Conservation (phyloP, 1,140 invertebrate species). For the Asobara japonica region DNA sequence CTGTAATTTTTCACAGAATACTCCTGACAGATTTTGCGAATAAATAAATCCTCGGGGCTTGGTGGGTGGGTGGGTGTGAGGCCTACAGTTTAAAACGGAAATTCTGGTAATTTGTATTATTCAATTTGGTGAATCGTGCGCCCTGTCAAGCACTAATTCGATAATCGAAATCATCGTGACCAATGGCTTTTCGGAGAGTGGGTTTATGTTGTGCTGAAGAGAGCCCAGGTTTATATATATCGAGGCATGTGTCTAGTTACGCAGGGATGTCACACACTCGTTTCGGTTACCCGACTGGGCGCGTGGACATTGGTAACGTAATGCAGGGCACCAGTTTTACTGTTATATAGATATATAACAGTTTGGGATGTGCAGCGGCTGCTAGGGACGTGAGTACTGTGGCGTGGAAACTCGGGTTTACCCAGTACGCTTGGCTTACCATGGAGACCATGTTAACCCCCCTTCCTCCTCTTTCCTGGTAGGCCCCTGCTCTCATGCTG, state of each 20-base stretch:
- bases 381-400: conserved; percentile 9
- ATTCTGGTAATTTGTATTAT: conserved; percentile 23
- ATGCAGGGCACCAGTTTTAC: conserved; percentile 9
- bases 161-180: conserved; percentile 25
- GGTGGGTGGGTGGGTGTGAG: background rate
- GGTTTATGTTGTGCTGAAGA: background rate
- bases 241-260: conserved; percentile 13
- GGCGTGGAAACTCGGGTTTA: conserved; percentile 12
- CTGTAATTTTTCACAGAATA: too few relatives aligned
- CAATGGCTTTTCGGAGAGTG: background rate
- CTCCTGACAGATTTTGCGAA: background rate
- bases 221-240: conserved; percentile 12
- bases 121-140: conserved; percentile 18
- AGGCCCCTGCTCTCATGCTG: background rate
- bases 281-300: conserved; percentile 11
- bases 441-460: background rate
- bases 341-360: conserved; percentile 8
- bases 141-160: conserved; percentile 12
- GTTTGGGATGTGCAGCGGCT: conserved; percentile 3
- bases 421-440: conserved; percentile 17
- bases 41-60: background rate
- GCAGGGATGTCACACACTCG: conserved; percentile 15
- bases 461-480: background rate
- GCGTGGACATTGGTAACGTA: conserved; percentile 7
- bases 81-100: background rate